Conservation (phyloP, 2,888 invertebrate genomes). For the Ophion ellenae region DNA sequence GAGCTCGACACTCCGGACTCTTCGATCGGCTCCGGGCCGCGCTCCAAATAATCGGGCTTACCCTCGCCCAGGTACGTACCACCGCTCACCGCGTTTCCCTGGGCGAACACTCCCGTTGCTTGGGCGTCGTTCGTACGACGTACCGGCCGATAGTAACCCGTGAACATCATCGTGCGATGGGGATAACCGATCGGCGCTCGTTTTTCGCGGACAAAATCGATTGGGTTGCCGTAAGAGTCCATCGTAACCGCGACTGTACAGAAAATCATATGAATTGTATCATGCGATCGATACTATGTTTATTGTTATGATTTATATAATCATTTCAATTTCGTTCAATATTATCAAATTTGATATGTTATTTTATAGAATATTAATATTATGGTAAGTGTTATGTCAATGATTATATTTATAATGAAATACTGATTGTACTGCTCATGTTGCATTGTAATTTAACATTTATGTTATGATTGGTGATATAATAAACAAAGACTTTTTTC, state of each 20-base stretch:
- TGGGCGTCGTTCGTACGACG: constrained; percentile 73
- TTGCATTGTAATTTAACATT: too few species aligned
- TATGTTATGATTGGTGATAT: too few species aligned
- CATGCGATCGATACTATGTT: neutral
- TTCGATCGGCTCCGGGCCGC: constrained; percentile 74
- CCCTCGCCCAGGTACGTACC: constrained; percentile 74
- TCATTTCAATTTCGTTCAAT: too few species aligned
- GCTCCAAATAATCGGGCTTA: constrained; percentile 73
- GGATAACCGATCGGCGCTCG: constrained; percentile 74
- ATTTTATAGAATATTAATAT: too few species aligned
- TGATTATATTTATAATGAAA: too few species aligned
- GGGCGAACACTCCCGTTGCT: constrained; percentile 78
- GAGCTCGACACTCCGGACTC: constrained; percentile 77
- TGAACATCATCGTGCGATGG: constrained; percentile 80
- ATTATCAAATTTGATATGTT: too few species aligned
- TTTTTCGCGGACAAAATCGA: constrained; percentile 74
- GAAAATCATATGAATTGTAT: constrained; percentile 8
- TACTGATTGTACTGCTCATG: too few species aligned
- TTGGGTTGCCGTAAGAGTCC: constrained; percentile 72
- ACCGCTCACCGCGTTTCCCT: constrained; percentile 80
- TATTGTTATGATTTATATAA: too few species aligned
- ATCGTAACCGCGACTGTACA: constrained; percentile 72
- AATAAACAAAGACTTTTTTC: too few species aligned
- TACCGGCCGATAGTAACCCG: constrained; percentile 79
- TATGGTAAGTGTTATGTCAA: too few species aligned